Evolutionary conservation across 2,113 vertebrate genomes (phyloP).

Genomic region (Forbesichthys agassizii): DNA sequence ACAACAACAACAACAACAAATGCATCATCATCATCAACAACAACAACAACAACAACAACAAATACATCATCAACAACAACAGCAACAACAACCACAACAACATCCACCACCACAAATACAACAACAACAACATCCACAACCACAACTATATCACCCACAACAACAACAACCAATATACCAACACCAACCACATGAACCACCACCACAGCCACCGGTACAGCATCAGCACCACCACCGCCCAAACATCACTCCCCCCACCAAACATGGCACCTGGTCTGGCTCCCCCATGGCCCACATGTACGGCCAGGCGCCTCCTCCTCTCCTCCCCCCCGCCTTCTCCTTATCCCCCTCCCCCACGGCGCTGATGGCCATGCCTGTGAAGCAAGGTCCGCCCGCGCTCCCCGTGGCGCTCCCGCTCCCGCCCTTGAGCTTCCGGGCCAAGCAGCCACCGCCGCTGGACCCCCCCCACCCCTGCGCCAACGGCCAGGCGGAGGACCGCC

Average conservation of each 20-base stretch:
- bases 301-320: constrained; percentile 57
- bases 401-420: constrained; percentile 78
- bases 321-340: not conserved
- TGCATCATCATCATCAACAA: no score
- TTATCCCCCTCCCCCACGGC: constrained; percentile 69
- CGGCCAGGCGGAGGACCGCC: constrained; percentile 70
- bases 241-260: constrained; percentile 69
- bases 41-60: constrained; percentile 54
- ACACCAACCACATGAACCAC: constrained; percentile 47
- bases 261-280: constrained; percentile 78
- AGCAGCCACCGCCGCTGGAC: constrained; percentile 69
- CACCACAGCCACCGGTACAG: constrained; percentile 35
- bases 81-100: constrained; percentile 5
- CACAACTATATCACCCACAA: constrained; percentile 31
- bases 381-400: constrained; percentile 64
- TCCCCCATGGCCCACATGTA: constrained; percentile 76
- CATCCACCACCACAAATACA: no score
- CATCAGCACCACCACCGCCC: constrained; percentile 32
- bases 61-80: constrained; percentile 47
- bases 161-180: no score
- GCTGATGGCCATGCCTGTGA: constrained; percentile 71
- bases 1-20: constrained; percentile 51
- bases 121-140: constrained; percentile 48
- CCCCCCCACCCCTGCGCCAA: constrained; percentile 64
- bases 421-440: constrained; percentile 71